These are phyloP conservation scores for Zoroaster sp. DNA, from an alignment of 53 echinoderm and acorn worm genomes.

Conservation along the genomic window DNA sequence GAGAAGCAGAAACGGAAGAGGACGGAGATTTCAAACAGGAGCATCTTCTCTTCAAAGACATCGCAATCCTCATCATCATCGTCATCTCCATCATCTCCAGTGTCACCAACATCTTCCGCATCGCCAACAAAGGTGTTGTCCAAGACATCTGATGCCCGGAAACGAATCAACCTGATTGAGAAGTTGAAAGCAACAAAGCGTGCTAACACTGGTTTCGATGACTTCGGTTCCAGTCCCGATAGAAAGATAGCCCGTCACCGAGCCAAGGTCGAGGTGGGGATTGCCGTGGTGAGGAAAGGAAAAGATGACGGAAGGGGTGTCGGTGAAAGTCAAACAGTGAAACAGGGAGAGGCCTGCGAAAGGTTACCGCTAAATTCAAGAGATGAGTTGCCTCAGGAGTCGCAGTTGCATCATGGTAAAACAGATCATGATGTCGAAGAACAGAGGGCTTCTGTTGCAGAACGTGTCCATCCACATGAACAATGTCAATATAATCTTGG, in stretches of 20 bases:
- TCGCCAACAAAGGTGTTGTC: neutral
- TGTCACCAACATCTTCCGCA: neutral
- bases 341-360: neutral
- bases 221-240: neutral
- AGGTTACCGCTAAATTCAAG: too few relatives aligned
- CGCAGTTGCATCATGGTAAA: neutral
- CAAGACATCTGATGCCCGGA: neutral
- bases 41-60: slow-evolving; percentile 56
- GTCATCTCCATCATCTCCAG: slow-evolving; percentile 2
- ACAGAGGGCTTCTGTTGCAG: neutral
- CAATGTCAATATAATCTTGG: too few relatives aligned
- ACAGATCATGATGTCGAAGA: neutral
- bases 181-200: neutral
- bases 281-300: slow-evolving; percentile 39
- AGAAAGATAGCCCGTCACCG: neutral
- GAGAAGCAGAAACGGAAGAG: slow-evolving; percentile 81
- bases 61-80: neutral
- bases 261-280: neutral
- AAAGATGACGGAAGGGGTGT: neutral
- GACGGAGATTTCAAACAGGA: slow-evolving; percentile 65
- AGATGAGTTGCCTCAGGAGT: neutral
- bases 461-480: neutral
- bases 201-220: neutral
- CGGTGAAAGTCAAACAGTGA: neutral
- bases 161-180: slow-evolving; percentile 28